These are phyloP conservation scores for Bovichtus variegatus DNA, from an alignment of 2,797 vertebrate genomes.

Conservation along the genomic window DNA sequence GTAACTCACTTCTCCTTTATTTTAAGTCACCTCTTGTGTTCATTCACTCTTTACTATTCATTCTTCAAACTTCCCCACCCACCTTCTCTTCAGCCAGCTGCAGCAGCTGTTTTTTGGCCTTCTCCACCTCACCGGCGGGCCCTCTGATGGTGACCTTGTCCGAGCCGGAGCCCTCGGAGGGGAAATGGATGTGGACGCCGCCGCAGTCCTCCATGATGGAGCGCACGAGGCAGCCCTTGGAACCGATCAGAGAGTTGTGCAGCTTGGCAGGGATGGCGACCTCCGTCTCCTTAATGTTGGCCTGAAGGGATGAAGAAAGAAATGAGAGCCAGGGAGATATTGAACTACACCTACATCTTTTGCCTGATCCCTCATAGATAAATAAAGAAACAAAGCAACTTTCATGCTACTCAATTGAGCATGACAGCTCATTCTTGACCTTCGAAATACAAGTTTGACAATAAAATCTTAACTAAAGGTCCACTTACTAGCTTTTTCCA, in stretches of 20 bases:
- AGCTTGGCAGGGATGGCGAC: slow-evolving; percentile 87
- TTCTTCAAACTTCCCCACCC: not conserved
- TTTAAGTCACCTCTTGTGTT: not conserved
- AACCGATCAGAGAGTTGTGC: slow-evolving; percentile 90
- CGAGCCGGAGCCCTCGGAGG: slow-evolving; percentile 85
- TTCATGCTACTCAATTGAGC: too few relatives aligned
- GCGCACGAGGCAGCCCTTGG: slow-evolving; percentile 89
- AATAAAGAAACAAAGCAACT: too few relatives aligned
- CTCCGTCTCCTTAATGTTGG: slow-evolving; percentile 88
- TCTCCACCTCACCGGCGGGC: slow-evolving; percentile 84
- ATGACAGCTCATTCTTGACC: not conserved
- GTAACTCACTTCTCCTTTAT: not conserved
- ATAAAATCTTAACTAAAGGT: not conserved
- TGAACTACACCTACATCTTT: too few relatives aligned
- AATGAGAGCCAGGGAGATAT: not conserved
- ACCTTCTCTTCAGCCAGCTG: slow-evolving; percentile 90
- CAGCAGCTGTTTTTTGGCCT: slow-evolving; percentile 85
- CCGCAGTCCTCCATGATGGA: slow-evolving; percentile 90
- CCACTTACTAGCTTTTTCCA: not conserved
- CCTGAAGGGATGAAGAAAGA: slow-evolving; percentile 65
- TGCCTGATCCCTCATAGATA: not conserved
- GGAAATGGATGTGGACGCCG: slow-evolving; percentile 89
- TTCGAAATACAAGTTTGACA: not conserved
- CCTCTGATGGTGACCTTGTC: slow-evolving; percentile 88
- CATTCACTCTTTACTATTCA: not conserved